A percentile compares a stretch with the other conserved stretches of the same genome.
Evolutionary conservation across 2,888 invertebrate genomes (phyloP).

Genomic region (Hermodice carunculata): DNA sequence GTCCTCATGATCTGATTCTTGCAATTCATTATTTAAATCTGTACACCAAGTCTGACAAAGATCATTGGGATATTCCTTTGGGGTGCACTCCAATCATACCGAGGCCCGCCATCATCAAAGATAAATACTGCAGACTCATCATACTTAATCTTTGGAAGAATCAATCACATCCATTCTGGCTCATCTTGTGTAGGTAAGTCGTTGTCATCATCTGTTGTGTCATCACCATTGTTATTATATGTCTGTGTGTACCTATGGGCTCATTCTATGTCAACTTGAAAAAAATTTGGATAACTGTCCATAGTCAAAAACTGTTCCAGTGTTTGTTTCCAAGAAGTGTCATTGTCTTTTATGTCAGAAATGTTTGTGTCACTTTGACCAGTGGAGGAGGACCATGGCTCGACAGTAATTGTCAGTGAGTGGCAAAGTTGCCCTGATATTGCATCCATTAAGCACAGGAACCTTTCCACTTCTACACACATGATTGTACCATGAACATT

Average conservation of each 20-base stretch:
- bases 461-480: too few relatives aligned
- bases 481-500: too few relatives aligned
- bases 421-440: conserved; percentile 36
- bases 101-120: conserved; percentile 43
- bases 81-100: conserved; percentile 26
- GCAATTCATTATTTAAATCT: neutral
- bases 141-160: conserved; percentile 23
- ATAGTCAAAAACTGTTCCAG: conserved; percentile 33
- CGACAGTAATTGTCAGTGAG: conserved; percentile 34
- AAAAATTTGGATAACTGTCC: conserved; percentile 36
- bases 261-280: conserved; percentile 11
- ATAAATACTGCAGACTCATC: conserved; percentile 11
- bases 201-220: neutral
- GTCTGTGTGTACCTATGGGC: neutral
- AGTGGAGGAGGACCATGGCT: conserved; percentile 35
- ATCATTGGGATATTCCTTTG: conserved; percentile 21
- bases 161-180: conserved; percentile 38
- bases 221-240: neutral
- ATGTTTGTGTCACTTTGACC: conserved; percentile 38
- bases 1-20: neutral
- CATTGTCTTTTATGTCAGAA: conserved; percentile 32
- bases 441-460: too few relatives aligned
- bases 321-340: conserved; percentile 30
- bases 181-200: conserved; percentile 20
- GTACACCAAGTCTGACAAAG: conserved; percentile 23